These are phyloP conservation scores for Oligia latruncula DNA, from an alignment of 2,888 invertebrate genomes.

Conservation along the genomic window DNA sequence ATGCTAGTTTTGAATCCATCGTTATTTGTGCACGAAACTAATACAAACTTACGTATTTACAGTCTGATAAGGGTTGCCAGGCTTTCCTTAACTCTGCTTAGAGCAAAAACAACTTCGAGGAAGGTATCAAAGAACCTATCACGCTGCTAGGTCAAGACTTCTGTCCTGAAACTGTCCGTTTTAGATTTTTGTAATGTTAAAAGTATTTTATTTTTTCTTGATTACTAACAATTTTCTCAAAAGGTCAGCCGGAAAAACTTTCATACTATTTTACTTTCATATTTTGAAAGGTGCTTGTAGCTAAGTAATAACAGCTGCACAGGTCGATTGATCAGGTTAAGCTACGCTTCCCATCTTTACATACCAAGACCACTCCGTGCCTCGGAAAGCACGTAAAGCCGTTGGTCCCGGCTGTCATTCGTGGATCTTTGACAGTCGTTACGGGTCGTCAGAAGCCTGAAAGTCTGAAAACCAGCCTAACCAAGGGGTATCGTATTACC, in stretches of 20 bases:
- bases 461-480: no score
- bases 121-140: background rate
- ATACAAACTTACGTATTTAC: background rate
- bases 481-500: no score
- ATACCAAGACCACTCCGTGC: no score
- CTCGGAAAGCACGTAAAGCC: no score
- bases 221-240: background rate
- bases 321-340: no score
- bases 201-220: background rate
- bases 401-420: no score
- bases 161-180: background rate
- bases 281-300: no score
- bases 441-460: no score
- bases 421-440: no score
- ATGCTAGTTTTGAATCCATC: background rate
- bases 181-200: background rate
- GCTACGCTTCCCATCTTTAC: no score
- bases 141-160: background rate
- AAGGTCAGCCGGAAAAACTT: background rate
- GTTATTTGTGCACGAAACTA: background rate
- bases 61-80: constrained; percentile 27
- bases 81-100: constrained; percentile 12
- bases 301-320: no score
- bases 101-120: background rate
- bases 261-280: background rate